Conservation (phyloP, 2,797 vertebrate genomes). For the Gymnocypris eckloni region DNA sequence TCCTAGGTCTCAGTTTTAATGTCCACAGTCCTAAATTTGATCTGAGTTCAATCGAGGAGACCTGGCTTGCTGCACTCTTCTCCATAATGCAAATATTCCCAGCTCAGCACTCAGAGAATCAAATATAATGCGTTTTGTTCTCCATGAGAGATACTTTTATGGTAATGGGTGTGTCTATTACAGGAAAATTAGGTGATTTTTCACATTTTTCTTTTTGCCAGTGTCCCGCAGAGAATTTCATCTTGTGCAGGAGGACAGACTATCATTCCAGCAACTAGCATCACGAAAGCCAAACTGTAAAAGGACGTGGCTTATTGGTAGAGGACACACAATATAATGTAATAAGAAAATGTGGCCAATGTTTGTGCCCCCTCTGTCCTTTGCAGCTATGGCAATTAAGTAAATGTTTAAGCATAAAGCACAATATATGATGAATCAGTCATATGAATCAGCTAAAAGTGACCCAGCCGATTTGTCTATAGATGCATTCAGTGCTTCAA, state of each 20-base stretch:
- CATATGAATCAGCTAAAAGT: constrained; percentile 7
- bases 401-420: neutral
- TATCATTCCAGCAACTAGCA: constrained; percentile 7
- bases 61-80: constrained; percentile 19
- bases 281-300: constrained; percentile 8
- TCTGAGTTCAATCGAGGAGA: constrained; percentile 40
- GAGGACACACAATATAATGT: neutral
- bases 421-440: neutral
- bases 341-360: neutral
- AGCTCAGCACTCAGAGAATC: constrained; percentile 40
- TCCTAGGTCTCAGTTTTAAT: constrained; percentile 15
- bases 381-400: neutral
- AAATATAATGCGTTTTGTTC: constrained; percentile 50
- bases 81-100: constrained; percentile 41
- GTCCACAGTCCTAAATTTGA: constrained; percentile 18
- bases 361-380: neutral
- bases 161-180: constrained; percentile 35
- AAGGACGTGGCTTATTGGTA: neutral
- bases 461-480: neutral
- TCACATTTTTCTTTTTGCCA: constrained; percentile 44
- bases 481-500: neutral
- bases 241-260: constrained; percentile 28
- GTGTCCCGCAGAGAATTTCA: constrained; percentile 29
- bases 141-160: constrained; percentile 46
- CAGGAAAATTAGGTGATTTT: constrained; percentile 50